Conservation (phyloP, 2,888 invertebrate species). For the Xestia rhomboidea region DNA sequence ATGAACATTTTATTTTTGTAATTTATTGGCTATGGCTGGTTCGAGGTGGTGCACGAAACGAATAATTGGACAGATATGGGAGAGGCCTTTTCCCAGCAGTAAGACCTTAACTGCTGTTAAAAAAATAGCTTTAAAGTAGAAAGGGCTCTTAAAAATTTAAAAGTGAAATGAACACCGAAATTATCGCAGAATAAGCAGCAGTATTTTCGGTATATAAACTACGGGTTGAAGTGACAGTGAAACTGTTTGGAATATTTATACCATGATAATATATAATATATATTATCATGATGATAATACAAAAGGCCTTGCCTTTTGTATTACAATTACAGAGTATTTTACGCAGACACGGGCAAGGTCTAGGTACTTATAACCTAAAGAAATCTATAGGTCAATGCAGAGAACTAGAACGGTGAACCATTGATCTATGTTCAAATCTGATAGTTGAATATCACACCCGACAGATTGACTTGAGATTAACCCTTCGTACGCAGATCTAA, state of each 20-base stretch:
- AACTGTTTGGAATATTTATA: background rate
- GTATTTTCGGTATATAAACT: background rate
- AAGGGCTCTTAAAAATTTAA: background rate
- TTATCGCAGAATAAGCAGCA: background rate
- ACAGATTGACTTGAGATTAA: background rate
- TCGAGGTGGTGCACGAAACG: too few species aligned
- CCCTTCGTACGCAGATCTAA: too few species aligned
- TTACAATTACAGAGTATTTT: background rate
- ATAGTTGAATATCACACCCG: background rate
- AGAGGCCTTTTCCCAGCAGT: too few species aligned
- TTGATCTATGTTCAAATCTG: background rate
- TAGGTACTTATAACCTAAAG: background rate
- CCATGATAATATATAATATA: too few species aligned
- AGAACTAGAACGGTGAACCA: background rate
- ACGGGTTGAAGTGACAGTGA: background rate
- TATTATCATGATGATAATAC: too few species aligned
- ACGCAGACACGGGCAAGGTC: background rate
- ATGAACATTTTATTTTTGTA: background rate
- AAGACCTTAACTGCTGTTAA: too few species aligned
- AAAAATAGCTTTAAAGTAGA: too few species aligned
- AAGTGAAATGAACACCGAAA: background rate
- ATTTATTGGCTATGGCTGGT: slow-evolving; percentile 8
- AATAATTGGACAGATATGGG: too few species aligned
- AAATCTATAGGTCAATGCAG: background rate
- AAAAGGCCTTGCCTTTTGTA: too few species aligned